A percentile compares a stretch with the other conserved stretches of the same genome.
These are phyloP conservation scores for Acanthochromis polyacanthus DNA, from an alignment of 2,113 vertebrate species.

Conservation along the genomic window DNA sequence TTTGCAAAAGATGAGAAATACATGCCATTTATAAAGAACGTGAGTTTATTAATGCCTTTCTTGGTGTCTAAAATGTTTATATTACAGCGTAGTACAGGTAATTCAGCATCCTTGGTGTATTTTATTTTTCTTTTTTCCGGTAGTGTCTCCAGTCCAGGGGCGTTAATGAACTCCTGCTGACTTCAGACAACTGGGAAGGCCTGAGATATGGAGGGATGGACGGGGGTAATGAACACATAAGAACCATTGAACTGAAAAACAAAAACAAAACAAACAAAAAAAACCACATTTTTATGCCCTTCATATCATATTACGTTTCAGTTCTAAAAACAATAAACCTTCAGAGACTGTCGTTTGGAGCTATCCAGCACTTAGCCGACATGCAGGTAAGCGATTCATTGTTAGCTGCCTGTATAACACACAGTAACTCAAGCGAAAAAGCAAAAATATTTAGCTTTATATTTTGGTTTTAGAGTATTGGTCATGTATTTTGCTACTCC, in stretches of 20 bases:
- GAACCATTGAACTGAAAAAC: background rate
- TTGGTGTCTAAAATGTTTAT: background rate
- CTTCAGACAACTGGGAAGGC: conserved; percentile 88
- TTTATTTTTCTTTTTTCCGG: background rate
- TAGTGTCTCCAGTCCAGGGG: conserved; percentile 89
- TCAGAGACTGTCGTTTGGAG: conserved; percentile 88
- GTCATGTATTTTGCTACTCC: background rate
- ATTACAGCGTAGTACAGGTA: background rate
- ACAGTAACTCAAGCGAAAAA: background rate
- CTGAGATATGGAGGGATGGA: conserved; percentile 80
- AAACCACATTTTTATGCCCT: background rate
- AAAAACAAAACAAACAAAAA: background rate
- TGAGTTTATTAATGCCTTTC: conserved; percentile 58
- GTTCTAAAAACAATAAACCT: conserved; percentile 91
- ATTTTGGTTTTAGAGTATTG: background rate
- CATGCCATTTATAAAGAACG: conserved; percentile 90
- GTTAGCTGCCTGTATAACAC: background rate
- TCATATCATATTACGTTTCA: conserved; percentile 43
- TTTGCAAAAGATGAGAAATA: conserved; percentile 91
- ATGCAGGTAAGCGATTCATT: conserved; percentile 81
- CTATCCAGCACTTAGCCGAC: conserved; percentile 84
- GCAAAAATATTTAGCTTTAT: background rate
- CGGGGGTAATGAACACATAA: conserved; percentile 58
- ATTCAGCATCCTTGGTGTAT: background rate
- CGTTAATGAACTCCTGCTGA: conserved; percentile 90